phyloP scores from a whole-genome alignment of 1,140 invertebrate species.

The Lepidotrigona ventralis region DNA sequence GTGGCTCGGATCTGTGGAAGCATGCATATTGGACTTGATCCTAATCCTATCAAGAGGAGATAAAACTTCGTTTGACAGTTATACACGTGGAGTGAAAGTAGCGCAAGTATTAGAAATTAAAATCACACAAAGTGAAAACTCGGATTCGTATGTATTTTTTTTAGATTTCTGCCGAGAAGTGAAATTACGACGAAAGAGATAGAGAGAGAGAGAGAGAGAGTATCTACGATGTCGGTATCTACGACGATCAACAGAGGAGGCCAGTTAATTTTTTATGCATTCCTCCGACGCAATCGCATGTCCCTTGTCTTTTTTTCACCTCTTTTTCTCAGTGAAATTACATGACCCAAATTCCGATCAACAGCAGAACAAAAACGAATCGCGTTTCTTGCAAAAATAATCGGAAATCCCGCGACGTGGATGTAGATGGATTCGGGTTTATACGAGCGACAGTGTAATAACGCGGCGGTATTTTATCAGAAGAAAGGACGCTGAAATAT shows the following conservation, averaged over 20 bases:
- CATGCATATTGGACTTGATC: too few relatives aligned
- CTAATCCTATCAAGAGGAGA: too few relatives aligned
- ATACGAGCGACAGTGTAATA: not conserved
- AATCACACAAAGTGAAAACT: too few relatives aligned
- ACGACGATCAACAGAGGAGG: not conserved
- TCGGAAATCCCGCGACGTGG: not conserved
- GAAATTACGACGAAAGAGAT: not conserved
- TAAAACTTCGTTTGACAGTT: too few relatives aligned
- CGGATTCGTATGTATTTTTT: too few relatives aligned
- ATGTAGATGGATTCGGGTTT: not conserved
- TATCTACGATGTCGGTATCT: too few relatives aligned
- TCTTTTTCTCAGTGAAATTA: not conserved
- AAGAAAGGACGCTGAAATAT: constrained; percentile 6
- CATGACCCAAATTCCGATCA: not conserved
- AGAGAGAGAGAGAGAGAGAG: not conserved
- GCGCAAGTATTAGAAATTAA: too few relatives aligned
- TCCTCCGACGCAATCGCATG: not conserved
- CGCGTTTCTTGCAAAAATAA: not conserved
- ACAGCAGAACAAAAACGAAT: not conserved
- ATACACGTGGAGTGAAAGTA: too few relatives aligned
- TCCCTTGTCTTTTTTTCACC: not conserved
- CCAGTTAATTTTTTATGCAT: not conserved
- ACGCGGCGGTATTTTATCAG: constrained; percentile 6
- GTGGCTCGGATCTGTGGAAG: too few relatives aligned
- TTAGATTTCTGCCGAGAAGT: not conserved